phyloP scores from a whole-genome alignment of 2,888 invertebrate species.

The Trichopria drosophilae region DNA sequence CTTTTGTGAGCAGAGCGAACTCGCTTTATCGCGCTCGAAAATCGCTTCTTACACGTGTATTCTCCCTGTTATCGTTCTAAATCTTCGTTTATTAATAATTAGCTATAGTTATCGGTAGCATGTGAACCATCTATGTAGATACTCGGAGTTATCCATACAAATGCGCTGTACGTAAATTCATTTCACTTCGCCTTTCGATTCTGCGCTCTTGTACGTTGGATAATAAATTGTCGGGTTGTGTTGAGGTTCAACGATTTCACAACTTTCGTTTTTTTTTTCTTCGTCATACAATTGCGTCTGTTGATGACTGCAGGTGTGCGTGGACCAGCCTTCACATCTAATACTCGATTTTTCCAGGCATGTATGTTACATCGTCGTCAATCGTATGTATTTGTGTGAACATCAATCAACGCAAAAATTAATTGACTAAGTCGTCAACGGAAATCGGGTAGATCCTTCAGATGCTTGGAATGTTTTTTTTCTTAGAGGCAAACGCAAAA shows the following conservation, averaged over 20 bases:
- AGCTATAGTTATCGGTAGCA: constrained; percentile 44
- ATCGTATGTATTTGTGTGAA: constrained; percentile 15
- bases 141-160: constrained; percentile 51
- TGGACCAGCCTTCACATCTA: constrained; percentile 21
- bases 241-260: no score
- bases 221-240: no score
- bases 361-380: not conserved
- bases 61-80: no score
- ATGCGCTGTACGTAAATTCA: constrained; percentile 47
- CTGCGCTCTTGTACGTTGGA: constrained; percentile 52
- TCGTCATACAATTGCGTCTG: no score
- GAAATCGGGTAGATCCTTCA: no score
- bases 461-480: no score
- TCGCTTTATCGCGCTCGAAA: no score
- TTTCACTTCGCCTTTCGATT: constrained; percentile 43
- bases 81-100: constrained; percentile 31
- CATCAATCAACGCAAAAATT: constrained; percentile 15
- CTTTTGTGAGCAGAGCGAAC: constrained; percentile 32
- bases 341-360: no score
- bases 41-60: no score
- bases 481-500: no score
- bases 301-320: constrained; percentile 26
- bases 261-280: no score
- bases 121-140: constrained; percentile 52
- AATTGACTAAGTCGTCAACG: no score